These are phyloP conservation scores for Crypturellus undulatus DNA, from an alignment of 2,113 vertebrate genomes.

Conservation along the genomic window DNA sequence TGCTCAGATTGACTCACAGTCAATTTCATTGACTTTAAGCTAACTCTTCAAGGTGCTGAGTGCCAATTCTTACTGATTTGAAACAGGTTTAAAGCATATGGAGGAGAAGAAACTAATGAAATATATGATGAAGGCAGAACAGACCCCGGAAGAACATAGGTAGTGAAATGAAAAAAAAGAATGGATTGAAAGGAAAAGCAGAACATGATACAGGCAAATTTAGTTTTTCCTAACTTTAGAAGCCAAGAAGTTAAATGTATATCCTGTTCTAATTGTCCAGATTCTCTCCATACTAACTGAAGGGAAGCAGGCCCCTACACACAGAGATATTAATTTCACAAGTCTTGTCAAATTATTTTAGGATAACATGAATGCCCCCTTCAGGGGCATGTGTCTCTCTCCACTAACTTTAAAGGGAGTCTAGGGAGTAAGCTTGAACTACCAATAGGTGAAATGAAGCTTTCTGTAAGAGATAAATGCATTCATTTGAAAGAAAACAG, in stretches of 20 bases:
- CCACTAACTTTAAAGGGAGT: neutral
- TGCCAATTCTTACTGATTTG: neutral
- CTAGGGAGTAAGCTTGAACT: neutral
- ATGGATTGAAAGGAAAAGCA: neutral
- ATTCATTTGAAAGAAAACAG: neutral
- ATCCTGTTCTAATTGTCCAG: neutral
- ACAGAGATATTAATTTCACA: neutral
- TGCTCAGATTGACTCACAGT: neutral
- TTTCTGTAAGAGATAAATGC: neutral
- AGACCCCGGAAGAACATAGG: neutral
- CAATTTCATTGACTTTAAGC: slow-evolving; percentile 16
- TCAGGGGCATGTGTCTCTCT: neutral
- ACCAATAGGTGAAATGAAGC: neutral
- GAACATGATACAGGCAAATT: neutral
- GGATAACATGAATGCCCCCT: neutral
- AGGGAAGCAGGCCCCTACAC: neutral
- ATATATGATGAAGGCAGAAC: neutral
- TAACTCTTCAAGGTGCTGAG: slow-evolving; percentile 1
- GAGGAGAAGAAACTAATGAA: neutral
- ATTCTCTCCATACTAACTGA: neutral
- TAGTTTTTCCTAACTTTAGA: neutral
- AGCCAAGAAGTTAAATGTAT: neutral
- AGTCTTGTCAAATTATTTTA: neutral
- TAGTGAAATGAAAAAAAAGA: neutral
- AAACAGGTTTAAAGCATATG: neutral